Percentiles rank a stretch among this genome's conserved stretches.
Conservation (phyloP, 2,888 invertebrate species). For the Choreutis nemorana region DNA sequence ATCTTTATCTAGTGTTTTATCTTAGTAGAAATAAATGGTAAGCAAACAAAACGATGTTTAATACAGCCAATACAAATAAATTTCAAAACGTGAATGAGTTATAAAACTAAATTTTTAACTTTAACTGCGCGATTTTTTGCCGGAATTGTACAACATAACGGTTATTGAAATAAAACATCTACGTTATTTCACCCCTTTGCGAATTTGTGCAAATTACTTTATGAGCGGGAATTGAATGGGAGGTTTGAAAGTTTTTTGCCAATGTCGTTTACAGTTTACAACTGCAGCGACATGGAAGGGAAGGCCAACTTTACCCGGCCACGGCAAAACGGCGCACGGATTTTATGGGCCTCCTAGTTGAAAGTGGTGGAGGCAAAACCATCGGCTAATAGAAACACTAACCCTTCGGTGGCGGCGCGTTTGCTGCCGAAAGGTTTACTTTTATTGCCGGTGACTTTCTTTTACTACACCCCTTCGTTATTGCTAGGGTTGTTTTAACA, state of each 20-base stretch:
- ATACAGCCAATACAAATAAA: too few species aligned
- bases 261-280: conserved; percentile 33
- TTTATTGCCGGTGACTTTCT: conserved; percentile 57
- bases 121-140: conserved; percentile 26
- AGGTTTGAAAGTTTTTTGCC: conserved; percentile 35
- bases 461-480: conserved; percentile 51
- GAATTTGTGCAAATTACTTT: conserved; percentile 64
- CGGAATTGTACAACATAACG: conserved; percentile 37
- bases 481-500: conserved; percentile 41
- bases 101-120: conserved; percentile 34
- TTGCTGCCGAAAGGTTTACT: conserved; percentile 59
- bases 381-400: conserved; percentile 27
- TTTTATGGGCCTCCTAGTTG: conserved; percentile 29
- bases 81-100: conserved; percentile 25
- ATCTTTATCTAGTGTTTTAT: too few species aligned
- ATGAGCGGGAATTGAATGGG: conserved; percentile 42
- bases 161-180: conserved; percentile 41
- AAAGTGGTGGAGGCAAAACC: conserved; percentile 19
- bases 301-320: conserved; percentile 25
- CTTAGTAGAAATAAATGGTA: too few species aligned
- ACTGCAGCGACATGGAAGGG: conserved; percentile 29
- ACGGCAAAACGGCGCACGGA: conserved; percentile 17
- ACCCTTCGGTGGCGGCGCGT: conserved; percentile 55
- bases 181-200: conserved; percentile 53
- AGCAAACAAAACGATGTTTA: too few species aligned